phyloP scores from a whole-genome alignment of 2,797 vertebrate genomes.

The Chelon labrosus region DNA sequence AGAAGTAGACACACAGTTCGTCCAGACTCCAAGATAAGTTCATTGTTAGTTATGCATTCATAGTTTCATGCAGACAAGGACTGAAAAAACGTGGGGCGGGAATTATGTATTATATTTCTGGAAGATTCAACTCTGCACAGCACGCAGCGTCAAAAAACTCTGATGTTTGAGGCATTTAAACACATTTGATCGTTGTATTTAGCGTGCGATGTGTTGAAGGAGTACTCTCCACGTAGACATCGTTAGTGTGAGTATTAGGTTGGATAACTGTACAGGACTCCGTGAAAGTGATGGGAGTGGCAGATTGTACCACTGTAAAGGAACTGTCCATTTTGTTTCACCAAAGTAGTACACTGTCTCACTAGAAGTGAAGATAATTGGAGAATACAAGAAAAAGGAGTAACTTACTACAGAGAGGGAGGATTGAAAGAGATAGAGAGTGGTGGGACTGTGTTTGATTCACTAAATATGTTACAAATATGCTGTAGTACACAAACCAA shows the following conservation, averaged over 20 bases:
- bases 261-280: background rate
- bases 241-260: background rate
- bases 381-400: background rate
- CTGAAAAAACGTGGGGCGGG: too few relatives aligned
- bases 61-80: slow-evolving; percentile 15
- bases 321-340: background rate
- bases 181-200: too few relatives aligned
- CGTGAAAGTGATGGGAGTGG: too few relatives aligned
- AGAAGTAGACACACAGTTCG: slow-evolving; percentile 25
- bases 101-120: too few relatives aligned
- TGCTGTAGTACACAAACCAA: slow-evolving; percentile 31
- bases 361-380: background rate
- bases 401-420: slow-evolving; percentile 6
- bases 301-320: too few relatives aligned
- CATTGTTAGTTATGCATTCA: slow-evolving; percentile 25
- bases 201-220: too few relatives aligned
- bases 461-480: slow-evolving; percentile 36
- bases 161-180: too few relatives aligned
- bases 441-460: slow-evolving; percentile 11
- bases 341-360: background rate
- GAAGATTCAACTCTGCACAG: too few relatives aligned
- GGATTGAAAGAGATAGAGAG: slow-evolving; percentile 18
- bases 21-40: slow-evolving; percentile 25
- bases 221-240: background rate
- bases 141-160: too few relatives aligned